These are phyloP conservation scores for Nyctalus aviator DNA, from an alignment of 2,797 vertebrate species.

Conservation along the genomic window DNA sequence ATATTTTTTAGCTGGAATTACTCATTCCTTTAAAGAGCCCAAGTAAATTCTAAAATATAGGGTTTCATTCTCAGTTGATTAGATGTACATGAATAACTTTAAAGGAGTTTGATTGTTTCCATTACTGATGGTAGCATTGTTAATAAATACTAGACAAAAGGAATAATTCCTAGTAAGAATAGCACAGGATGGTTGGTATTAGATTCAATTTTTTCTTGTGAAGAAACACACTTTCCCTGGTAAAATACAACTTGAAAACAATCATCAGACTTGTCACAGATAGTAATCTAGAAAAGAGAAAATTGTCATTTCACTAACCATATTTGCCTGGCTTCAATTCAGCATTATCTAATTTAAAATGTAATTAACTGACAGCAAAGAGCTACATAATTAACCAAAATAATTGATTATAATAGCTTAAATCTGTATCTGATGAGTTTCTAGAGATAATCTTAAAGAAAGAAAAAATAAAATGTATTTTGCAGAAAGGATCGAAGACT, in stretches of 20 bases:
- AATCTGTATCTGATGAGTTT: not conserved
- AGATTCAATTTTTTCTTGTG: conserved; percentile 19
- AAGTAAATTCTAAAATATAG: conserved; percentile 8
- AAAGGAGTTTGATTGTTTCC: not conserved
- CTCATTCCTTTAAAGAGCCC: not conserved
- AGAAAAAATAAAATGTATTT: conserved; percentile 40
- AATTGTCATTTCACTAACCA: not conserved
- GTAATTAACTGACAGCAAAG: not conserved
- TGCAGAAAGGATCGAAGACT: not conserved
- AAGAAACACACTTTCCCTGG: not conserved
- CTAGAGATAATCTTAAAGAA: not conserved
- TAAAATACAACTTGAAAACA: not conserved
- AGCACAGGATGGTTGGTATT: not conserved
- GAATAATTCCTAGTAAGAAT: not conserved
- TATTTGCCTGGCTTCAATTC: not conserved
- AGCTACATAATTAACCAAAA: conserved; percentile 43
- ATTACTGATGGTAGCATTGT: not conserved
- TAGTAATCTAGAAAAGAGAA: conserved; percentile 20
- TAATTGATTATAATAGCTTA: not conserved
- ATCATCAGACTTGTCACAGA: not conserved
- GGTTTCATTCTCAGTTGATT: not conserved
- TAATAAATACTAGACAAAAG: not conserved
- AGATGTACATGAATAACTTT: not conserved
- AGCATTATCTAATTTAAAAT: conserved; percentile 11
- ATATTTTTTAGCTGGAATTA: not conserved